Evolutionary conservation across 2,113 vertebrate genomes (phyloP).

Genomic region (Boleophthalmus pectinirostris): DNA sequence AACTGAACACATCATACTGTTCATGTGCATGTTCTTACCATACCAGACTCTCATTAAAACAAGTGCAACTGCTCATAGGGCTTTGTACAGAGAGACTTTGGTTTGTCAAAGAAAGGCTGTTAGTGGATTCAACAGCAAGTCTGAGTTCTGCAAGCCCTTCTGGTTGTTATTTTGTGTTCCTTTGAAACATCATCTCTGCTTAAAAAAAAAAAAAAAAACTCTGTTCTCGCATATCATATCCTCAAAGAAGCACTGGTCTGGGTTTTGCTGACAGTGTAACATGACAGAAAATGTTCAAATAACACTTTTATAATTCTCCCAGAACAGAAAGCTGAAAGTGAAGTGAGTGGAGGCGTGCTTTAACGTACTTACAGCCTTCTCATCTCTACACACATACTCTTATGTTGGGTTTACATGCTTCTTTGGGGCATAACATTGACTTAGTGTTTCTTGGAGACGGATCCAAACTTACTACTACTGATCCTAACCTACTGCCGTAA

Average conservation of each 20-base stretch:
- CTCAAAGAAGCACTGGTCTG: background rate
- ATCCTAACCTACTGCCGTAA: too few relatives aligned
- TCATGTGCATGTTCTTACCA: background rate
- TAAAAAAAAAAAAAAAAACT: background rate
- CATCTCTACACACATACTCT: background rate
- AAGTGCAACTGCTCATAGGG: background rate
- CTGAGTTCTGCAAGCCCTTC: background rate
- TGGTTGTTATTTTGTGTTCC: background rate
- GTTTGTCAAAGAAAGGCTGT: background rate
- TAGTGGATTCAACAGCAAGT: background rate
- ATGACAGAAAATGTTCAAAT: constrained; percentile 17
- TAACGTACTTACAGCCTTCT: background rate
- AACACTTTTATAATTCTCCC: constrained; percentile 23
- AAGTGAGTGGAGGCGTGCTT: background rate
- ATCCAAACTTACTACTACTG: too few relatives aligned
- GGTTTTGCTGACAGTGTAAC: constrained; percentile 20
- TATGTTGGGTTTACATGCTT: background rate
- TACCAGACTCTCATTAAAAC: background rate
- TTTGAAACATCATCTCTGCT: background rate
- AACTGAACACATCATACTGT: background rate
- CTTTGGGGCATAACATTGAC: too few relatives aligned
- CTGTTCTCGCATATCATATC: background rate
- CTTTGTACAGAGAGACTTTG: background rate
- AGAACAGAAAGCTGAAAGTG: constrained; percentile 14
- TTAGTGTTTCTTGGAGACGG: too few relatives aligned